phyloP scores from a whole-genome alignment of 2,888 invertebrate genomes.

The Leptopterna dolabrata region DNA sequence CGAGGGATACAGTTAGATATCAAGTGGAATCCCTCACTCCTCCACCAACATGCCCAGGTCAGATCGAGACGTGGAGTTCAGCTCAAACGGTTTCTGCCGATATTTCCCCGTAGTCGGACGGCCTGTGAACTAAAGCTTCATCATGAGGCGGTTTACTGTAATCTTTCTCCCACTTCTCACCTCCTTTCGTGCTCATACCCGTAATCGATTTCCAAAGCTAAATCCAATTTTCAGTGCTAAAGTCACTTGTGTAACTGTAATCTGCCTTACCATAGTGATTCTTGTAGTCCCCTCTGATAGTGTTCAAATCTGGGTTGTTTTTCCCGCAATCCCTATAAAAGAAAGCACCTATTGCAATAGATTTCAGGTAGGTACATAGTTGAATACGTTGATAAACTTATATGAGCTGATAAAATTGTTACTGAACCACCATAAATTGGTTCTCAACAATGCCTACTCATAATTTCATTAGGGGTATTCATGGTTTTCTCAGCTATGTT shows the following conservation, averaged over 20 bases:
- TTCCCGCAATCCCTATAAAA: background rate
- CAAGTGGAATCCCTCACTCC: too few relatives aligned
- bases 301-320: background rate
- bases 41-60: background rate
- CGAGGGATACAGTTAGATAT: too few relatives aligned
- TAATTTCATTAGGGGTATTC: too few relatives aligned
- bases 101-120: constrained; percentile 55
- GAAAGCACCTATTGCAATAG: background rate
- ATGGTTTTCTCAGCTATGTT: too few relatives aligned
- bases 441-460: too few relatives aligned
- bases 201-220: background rate
- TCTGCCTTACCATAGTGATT: constrained; percentile 5
- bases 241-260: constrained; percentile 27
- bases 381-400: too few relatives aligned
- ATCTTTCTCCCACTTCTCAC: constrained; percentile 43
- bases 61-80: background rate
- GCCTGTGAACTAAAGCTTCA: constrained; percentile 55
- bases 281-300: background rate
- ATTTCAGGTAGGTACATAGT: too few relatives aligned
- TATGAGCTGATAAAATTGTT: too few relatives aligned
- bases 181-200: background rate
- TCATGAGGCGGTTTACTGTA: constrained; percentile 46
- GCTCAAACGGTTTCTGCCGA: constrained; percentile 51
- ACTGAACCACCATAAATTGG: too few relatives aligned
- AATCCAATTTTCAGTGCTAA: constrained; percentile 24